Base-by-base conservation (phyloP, 2,113 vertebrate genomes). In the Seriola dumerili region DNA sequence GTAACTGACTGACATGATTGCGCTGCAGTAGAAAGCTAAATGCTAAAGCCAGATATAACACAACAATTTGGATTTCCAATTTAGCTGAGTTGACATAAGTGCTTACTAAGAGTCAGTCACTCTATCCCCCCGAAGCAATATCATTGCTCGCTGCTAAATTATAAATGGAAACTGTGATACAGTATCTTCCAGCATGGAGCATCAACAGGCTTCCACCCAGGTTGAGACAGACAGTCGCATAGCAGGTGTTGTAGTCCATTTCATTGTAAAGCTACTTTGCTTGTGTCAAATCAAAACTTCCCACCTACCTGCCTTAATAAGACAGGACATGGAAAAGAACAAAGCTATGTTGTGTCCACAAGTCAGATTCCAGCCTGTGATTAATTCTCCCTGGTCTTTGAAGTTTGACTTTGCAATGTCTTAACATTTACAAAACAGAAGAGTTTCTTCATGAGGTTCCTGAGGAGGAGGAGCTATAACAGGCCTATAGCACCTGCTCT, bases 381-480 rank as follows among this genome's bases (percentile, higher is more conserved):
- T 93, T 86, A 88, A 93, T 86, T 69, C 48, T 58, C 29, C 40
- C 59, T 14, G 23, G 57, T 77, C 83, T 93, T 93, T 95, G 89
- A 93, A 91, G 86, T 91, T 70, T 77, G 61, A 84, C 48, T 83
- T 90, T 61, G 63, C 67, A 81, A 76, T 66, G 72, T 84, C 74
- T 83, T 85, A 85, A 88, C 78, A 76, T 80, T 80, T 77, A 58
- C 68, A 81, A 86, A 90, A 70, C 44, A 54, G 42, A 69, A n/a
- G 59, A 34, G 63, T 62, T 84, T 76, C 42, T 59, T 14, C 23
- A 32, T 23, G 25, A 73, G 21, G 36, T 21, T 29, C 19, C 55
- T 65, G 12, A 13, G 68, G 54, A n/a, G n/a, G 54, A 46, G n/a
- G 63, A 59, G 19, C 59, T 36, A 1, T 17, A 72, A 38, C 2